These are phyloP conservation scores for Syngnathus typhle DNA, from an alignment of 2,113 vertebrate genomes.

Conservation along the genomic window DNA sequence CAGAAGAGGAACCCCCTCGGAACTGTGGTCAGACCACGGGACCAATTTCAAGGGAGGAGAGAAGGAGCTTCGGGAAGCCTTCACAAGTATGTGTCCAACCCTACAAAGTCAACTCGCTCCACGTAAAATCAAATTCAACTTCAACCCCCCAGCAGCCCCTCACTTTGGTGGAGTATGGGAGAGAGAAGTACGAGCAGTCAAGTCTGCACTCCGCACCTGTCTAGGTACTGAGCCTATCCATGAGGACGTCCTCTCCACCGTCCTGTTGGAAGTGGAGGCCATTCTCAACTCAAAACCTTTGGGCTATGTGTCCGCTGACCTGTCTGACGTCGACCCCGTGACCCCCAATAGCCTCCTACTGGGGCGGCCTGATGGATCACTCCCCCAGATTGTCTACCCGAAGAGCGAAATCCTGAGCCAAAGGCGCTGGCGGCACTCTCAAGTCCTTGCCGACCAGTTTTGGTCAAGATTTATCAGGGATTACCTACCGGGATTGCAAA, in stretches of 20 bases:
- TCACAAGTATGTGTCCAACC: neutral
- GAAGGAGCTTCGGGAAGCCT: neutral
- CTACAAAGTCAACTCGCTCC: neutral
- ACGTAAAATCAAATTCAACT: neutral
- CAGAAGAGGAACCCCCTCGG: neutral
- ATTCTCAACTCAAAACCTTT: constrained; percentile 2
- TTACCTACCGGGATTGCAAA: too few relatives aligned
- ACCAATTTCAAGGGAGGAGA: constrained; percentile 1
- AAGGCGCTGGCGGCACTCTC: too few relatives aligned
- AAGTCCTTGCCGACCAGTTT: too few relatives aligned
- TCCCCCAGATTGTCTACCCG: too few relatives aligned
- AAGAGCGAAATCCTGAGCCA: too few relatives aligned
- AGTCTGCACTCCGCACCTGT: neutral
- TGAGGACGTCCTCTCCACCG: constrained; percentile 7
- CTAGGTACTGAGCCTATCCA: neutral
- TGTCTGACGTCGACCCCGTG: too few relatives aligned
- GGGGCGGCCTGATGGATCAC: too few relatives aligned
- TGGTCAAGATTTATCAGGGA: too few relatives aligned
- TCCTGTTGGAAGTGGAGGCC: constrained; percentile 1
- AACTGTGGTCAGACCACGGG: constrained; percentile 3
- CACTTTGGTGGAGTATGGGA: neutral
- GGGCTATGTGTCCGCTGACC: too few relatives aligned
- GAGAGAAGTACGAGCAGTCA: neutral
- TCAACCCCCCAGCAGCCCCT: constrained; percentile 6
- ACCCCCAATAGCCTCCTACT: too few relatives aligned